phyloP scores from a whole-genome alignment of 2,113 vertebrate species.

The Passer domesticus region DNA sequence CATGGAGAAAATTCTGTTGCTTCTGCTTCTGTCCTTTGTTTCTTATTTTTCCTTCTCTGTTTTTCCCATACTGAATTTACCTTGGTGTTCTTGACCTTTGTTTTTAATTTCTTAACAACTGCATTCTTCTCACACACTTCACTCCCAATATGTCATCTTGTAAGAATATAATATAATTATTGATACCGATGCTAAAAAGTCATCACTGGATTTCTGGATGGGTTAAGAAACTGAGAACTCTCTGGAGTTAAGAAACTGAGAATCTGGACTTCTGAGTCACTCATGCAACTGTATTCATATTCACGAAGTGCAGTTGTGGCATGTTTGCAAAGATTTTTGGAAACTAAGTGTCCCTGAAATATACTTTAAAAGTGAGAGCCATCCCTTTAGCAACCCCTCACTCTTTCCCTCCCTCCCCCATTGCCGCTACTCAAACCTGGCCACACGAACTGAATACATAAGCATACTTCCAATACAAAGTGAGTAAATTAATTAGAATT shows the following conservation, averaged over 20 bases:
- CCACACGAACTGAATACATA: neutral
- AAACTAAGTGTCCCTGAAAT: neutral
- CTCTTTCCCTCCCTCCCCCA: neutral
- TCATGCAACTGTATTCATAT: neutral
- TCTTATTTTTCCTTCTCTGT: neutral
- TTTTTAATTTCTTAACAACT: neutral
- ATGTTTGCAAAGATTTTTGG: neutral
- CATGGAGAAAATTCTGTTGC: neutral
- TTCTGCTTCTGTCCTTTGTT: neutral
- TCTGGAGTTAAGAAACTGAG: neutral
- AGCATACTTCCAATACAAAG: neutral
- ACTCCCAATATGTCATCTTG: neutral
- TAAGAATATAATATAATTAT: neutral
- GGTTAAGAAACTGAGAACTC: neutral
- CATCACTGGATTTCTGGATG: neutral
- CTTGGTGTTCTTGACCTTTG: neutral
- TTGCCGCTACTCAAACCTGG: neutral
- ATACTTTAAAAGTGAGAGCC: neutral
- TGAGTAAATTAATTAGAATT: neutral
- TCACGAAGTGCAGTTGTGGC: neutral
- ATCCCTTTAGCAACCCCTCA: neutral
- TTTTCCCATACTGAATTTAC: neutral
- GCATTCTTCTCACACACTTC: neutral
- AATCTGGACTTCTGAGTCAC: neutral
- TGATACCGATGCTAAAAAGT: neutral